Conservation (phyloP, 1,140 invertebrate species). For the Callitettix versicolor region DNA sequence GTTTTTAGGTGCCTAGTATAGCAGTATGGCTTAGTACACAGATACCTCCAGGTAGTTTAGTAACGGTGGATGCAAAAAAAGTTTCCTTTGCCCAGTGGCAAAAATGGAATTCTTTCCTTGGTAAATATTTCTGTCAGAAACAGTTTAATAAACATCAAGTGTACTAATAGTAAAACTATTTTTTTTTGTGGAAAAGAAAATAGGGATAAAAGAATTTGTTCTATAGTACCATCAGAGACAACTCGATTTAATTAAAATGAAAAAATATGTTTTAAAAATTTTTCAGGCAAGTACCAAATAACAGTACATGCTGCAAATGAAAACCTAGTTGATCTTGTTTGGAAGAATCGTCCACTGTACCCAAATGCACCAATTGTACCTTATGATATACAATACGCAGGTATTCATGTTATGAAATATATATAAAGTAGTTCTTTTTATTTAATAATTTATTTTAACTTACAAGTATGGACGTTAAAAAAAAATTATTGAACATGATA, state of each 20-base stretch:
- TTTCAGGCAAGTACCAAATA: slow-evolving; percentile 33
- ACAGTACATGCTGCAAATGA: slow-evolving; percentile 35
- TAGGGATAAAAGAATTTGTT: too few species aligned
- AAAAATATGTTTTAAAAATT: slow-evolving; percentile 1
- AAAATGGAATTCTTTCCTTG: slow-evolving; percentile 28
- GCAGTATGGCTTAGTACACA: slow-evolving; percentile 41
- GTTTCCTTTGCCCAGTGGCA: slow-evolving; percentile 34
- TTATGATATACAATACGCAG: slow-evolving; percentile 37
- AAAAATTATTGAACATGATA: too few species aligned
- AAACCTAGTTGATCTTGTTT: slow-evolving; percentile 48
- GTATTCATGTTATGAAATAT: too few species aligned
- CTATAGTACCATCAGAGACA: too few species aligned
- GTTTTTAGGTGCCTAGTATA: slow-evolving; percentile 29
- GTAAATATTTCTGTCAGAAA: slow-evolving; percentile 29
- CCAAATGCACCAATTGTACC: slow-evolving; percentile 35
- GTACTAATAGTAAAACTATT: too few species aligned
- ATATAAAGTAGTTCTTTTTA: too few species aligned
- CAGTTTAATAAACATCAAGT: too few species aligned
- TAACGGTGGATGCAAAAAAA: slow-evolving; percentile 44
- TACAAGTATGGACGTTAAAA: too few species aligned
- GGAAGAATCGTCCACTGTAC: slow-evolving; percentile 38
- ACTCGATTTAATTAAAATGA: too few species aligned
- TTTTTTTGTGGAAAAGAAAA: too few species aligned
- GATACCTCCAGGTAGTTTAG: slow-evolving; percentile 37
- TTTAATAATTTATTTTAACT: too few species aligned